Evolutionary conservation across 2,888 invertebrate species (phyloP).

Genomic region (Hemaris fuciformis): DNA sequence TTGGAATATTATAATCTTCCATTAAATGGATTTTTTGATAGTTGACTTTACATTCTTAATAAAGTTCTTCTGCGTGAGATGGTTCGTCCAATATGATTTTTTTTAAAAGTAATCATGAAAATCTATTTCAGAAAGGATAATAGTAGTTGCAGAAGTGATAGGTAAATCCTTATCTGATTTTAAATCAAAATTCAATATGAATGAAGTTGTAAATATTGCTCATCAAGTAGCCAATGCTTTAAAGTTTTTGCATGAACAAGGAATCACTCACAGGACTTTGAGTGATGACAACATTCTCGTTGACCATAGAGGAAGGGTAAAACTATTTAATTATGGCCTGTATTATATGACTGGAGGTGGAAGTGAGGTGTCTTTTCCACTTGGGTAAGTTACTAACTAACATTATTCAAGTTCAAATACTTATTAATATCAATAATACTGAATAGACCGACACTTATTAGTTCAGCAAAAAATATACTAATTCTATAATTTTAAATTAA

Average conservation of each 20-base stretch:
- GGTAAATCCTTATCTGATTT: conserved; percentile 84
- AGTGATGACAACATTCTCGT: conserved; percentile 91
- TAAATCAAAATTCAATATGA: conserved; percentile 59
- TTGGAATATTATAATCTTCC: no score
- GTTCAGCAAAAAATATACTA: no score
- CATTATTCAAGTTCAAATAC: no score
- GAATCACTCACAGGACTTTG: conserved; percentile 90
- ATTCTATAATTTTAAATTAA: no score
- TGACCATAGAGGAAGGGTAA: conserved; percentile 86
- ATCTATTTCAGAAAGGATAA: conserved; percentile 85
- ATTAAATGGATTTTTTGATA: no score
- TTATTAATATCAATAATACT: no score
- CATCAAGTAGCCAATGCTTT: conserved; percentile 88
- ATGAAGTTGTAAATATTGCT: conserved; percentile 84
- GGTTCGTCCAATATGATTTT: no score
- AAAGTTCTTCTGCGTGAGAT: no score
- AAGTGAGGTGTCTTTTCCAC: conserved; percentile 93
- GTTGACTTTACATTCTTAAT: no score
- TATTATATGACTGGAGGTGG: conserved; percentile 95
- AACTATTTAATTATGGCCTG: conserved; percentile 96
- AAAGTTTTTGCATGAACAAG: conserved; percentile 85
- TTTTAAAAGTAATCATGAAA: background rate
- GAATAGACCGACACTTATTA: no score
- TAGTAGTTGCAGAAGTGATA: conserved; percentile 90
- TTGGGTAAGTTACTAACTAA: conserved; percentile 82